Evolutionary conservation across 2,888 invertebrate genomes (phyloP).

Genomic region (Coleophora flavipennella): DNA sequence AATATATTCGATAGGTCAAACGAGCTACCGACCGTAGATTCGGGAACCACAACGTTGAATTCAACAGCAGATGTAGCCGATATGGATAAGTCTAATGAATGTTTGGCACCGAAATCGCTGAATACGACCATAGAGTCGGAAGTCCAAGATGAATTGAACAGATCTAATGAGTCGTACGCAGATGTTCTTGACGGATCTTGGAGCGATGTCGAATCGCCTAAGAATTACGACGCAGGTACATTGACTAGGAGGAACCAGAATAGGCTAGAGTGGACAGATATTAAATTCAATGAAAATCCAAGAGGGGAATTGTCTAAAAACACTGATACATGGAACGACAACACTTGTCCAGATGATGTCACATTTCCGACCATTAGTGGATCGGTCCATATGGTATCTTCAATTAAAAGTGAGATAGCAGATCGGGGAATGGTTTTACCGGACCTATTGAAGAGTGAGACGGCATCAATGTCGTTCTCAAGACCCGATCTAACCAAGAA

Average conservation of each 20-base stretch:
- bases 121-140: constrained; percentile 46
- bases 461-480: constrained; percentile 28
- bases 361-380: constrained; percentile 87
- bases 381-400: constrained; percentile 79
- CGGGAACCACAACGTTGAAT: constrained; percentile 27
- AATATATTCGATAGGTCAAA: constrained; percentile 20
- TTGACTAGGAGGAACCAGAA: constrained; percentile 27
- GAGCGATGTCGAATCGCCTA: constrained; percentile 39
- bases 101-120: constrained; percentile 41
- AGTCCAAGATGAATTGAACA: constrained; percentile 43
- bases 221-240: constrained; percentile 22
- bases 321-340: constrained; percentile 86
- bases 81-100: constrained; percentile 57
- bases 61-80: constrained; percentile 22
- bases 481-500: constrained; percentile 54
- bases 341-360: constrained; percentile 83
- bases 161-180: constrained; percentile 65
- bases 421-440: constrained; percentile 46
- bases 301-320: constrained; percentile 24
- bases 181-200: constrained; percentile 55
- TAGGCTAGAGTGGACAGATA: constrained; percentile 46
- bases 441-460: constrained; percentile 51
- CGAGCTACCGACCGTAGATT: constrained; percentile 25
- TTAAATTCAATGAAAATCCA: constrained; percentile 24
- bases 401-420: constrained; percentile 75